Evolutionary conservation across 1,140 invertebrate genomes (phyloP).

Genomic region (Antheraea mylitta): DNA sequence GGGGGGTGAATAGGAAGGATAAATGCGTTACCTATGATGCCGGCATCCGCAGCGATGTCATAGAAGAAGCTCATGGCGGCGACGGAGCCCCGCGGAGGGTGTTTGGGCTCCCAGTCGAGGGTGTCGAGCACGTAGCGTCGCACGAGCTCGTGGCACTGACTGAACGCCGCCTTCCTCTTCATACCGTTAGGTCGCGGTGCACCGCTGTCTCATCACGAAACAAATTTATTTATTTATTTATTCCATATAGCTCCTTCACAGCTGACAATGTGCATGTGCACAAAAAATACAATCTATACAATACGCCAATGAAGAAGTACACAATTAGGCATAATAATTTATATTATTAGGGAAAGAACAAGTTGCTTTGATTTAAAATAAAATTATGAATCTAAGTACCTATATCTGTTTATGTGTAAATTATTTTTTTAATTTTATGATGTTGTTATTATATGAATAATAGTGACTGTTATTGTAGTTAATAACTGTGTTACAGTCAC

Average conservation of each 20-base stretch:
- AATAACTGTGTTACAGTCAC: too few relatives aligned
- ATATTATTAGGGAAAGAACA: too few relatives aligned
- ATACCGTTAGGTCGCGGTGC: constrained; percentile 28
- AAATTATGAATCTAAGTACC: too few relatives aligned
- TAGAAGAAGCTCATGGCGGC: constrained; percentile 97
- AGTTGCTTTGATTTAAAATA: too few relatives aligned
- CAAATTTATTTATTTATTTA: not conserved
- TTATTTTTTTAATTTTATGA: too few relatives aligned
- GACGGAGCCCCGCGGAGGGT: constrained; percentile 81
- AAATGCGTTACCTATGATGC: constrained; percentile 81
- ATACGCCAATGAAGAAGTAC: too few relatives aligned
- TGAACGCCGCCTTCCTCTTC: constrained; percentile 43
- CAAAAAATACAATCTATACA: too few relatives aligned
- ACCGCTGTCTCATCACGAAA: constrained; percentile 32
- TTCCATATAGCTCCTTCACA: not conserved
- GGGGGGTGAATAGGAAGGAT: too few relatives aligned
- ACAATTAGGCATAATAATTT: too few relatives aligned
- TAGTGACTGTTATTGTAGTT: too few relatives aligned
- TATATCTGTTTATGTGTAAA: too few relatives aligned
- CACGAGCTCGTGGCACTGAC: constrained; percentile 35
- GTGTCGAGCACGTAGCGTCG: constrained; percentile 16
- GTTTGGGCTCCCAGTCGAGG: constrained; percentile 39
- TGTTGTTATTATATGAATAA: too few relatives aligned
- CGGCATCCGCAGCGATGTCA: constrained; percentile 92
- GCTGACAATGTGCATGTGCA: not conserved